Evolutionary conservation across 2,113 vertebrate genomes (phyloP).

Genomic region (Phalacrocorax brasilianus): DNA sequence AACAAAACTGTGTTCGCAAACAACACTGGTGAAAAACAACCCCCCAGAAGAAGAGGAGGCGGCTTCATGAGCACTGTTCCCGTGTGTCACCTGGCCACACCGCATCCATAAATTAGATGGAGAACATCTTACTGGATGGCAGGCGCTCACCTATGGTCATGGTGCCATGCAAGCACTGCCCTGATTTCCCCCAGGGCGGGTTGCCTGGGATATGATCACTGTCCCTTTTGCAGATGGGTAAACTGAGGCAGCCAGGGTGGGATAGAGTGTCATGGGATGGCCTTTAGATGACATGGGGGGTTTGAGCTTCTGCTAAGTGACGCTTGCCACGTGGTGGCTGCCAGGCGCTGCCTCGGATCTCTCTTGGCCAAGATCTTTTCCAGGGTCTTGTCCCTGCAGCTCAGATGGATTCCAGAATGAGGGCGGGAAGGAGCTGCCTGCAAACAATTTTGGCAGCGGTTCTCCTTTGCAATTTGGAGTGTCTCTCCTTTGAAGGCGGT

Average conservation of each 20-base stretch:
- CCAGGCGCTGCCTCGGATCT: fast-evolving
- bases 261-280: neutral
- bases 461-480: constrained; percentile 26
- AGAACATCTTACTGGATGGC: fast-evolving
- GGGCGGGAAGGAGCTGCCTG: constrained; percentile 34
- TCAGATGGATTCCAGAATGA: constrained; percentile 20
- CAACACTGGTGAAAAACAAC: constrained; percentile 62
- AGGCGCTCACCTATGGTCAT: fast-evolving
- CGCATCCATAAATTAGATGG: neutral
- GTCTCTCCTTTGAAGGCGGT: constrained; percentile 55
- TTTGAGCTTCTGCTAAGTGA: neutral
- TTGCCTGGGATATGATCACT: neutral
- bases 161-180: neutral
- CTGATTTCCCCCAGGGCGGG: fast-evolving
- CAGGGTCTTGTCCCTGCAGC: neutral
- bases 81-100: neutral
- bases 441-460: constrained; percentile 48
- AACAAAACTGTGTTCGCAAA: constrained; percentile 77
- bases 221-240: neutral
- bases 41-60: constrained; percentile 6
- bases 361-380: neutral
- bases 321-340: neutral
- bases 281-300: neutral
- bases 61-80: neutral
- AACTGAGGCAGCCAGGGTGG: neutral